Conservation (phyloP, 2,113 vertebrate genomes). For the Sisor rabdophorus region DNA sequence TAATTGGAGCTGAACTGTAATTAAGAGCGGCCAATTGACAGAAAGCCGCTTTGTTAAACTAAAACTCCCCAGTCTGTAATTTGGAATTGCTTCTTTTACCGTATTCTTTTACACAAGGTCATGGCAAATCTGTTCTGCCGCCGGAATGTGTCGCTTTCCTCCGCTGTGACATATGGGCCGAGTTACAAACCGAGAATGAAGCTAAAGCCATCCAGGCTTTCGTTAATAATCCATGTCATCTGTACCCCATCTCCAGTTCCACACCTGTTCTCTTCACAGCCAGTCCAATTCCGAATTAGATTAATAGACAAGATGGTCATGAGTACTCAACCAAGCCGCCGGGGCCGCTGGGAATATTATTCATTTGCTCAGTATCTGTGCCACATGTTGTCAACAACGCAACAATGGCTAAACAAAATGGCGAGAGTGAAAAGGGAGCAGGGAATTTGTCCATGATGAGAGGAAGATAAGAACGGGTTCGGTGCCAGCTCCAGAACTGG, state of each 20-base stretch:
- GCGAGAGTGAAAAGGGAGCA: constrained; percentile 35
- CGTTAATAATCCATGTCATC: constrained; percentile 66
- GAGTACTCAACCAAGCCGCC: constrained; percentile 62
- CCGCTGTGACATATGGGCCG: constrained; percentile 59
- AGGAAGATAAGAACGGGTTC: constrained; percentile 30
- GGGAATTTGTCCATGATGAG: constrained; percentile 27
- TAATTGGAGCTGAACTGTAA: not conserved
- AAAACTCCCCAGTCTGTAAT: not conserved
- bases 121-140: constrained; percentile 36
- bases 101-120: constrained; percentile 34
- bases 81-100: not conserved
- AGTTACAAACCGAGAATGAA: constrained; percentile 54
- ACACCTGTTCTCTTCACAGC: constrained; percentile 64
- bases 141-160: constrained; percentile 47
- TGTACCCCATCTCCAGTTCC: constrained; percentile 55
- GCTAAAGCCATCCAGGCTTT: constrained; percentile 57
- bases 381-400: constrained; percentile 69
- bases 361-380: constrained; percentile 72
- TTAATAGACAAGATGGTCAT: constrained; percentile 69
- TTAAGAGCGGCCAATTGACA: not conserved
- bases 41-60: not conserved
- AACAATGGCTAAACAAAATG: constrained; percentile 57
- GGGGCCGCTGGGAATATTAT: constrained; percentile 62
- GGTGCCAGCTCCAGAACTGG: constrained; percentile 38
- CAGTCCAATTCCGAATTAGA: constrained; percentile 61